Percentiles rank a stretch among this genome's conserved stretches.
phyloP scores from a whole-genome alignment of 2,113 vertebrate genomes.

The Ascaphus truei region DNA sequence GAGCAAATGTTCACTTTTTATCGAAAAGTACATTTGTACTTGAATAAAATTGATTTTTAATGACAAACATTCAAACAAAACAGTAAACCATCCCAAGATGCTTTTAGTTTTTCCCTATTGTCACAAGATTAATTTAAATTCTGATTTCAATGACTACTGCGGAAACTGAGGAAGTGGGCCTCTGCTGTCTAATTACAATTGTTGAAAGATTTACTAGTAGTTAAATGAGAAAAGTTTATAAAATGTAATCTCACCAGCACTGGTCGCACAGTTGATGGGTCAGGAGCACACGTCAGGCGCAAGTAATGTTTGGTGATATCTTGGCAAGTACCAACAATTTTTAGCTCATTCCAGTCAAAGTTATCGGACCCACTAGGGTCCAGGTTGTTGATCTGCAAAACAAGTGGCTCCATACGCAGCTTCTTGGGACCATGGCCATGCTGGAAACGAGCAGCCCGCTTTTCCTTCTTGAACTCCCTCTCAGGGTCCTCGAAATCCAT shows the following conservation, averaged over 20 bases:
- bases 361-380: slow-evolving; percentile 66
- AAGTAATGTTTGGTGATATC: slow-evolving; percentile 86
- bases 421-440: slow-evolving; percentile 61
- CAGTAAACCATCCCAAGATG: too few species aligned
- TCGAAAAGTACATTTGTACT: too few species aligned
- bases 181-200: too few species aligned
- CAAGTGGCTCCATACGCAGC: slow-evolving; percentile 79
- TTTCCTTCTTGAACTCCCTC: slow-evolving; percentile 84
- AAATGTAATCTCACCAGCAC: slow-evolving; percentile 62
- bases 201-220: too few species aligned
- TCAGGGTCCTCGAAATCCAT: slow-evolving; percentile 83
- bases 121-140: too few species aligned
- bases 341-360: slow-evolving; percentile 86
- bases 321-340: slow-evolving; percentile 82
- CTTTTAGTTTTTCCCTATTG: too few species aligned
- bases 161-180: too few species aligned
- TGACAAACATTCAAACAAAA: too few species aligned
- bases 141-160: too few species aligned
- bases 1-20: too few species aligned
- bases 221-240: not conserved
- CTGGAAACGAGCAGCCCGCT: slow-evolving; percentile 81
- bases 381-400: slow-evolving; percentile 73
- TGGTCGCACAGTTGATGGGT: slow-evolving; percentile 80
- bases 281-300: slow-evolving; percentile 84
- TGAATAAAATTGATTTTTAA: too few species aligned